Evolutionary conservation across 2,797 vertebrate species (phyloP).

Genomic region (Brachyalestes nurse): DNA sequence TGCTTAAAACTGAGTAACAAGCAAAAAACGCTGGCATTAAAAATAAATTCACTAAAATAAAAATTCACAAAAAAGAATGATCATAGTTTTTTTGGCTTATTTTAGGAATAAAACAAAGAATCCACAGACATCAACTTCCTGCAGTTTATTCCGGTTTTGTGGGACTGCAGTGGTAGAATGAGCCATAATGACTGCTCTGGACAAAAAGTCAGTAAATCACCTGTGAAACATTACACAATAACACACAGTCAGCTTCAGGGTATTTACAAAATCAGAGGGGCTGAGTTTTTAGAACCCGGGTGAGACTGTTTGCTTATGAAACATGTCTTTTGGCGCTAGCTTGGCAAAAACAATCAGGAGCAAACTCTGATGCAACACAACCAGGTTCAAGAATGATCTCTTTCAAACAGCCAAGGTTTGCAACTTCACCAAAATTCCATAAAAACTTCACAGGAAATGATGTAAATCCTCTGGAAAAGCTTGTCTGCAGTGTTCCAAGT

Average conservation of each 20-base stretch:
- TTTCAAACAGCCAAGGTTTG: neutral
- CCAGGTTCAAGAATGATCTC: conserved; percentile 11
- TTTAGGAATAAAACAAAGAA: too few relatives aligned
- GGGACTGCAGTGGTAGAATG: too few relatives aligned
- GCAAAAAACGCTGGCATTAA: too few relatives aligned
- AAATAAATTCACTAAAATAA: too few relatives aligned
- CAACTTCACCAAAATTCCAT: neutral
- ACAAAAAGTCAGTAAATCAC: conserved; percentile 11
- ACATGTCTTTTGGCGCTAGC: conserved; percentile 23
- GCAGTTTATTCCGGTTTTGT: too few relatives aligned
- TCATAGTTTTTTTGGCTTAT: too few relatives aligned
- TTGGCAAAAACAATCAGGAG: conserved; percentile 33
- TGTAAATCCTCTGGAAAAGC: neutral
- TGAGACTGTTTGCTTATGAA: conserved; percentile 31
- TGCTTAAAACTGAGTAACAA: too few relatives aligned
- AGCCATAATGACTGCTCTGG: too few relatives aligned
- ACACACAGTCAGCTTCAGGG: conserved; percentile 7
- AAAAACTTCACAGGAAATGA: neutral
- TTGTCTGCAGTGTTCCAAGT: neutral
- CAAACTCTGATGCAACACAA: conserved; percentile 27
- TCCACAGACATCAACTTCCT: too few relatives aligned
- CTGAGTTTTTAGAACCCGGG: conserved; percentile 11
- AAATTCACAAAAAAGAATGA: too few relatives aligned
- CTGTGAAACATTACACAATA: conserved; percentile 40
- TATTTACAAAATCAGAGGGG: conserved; percentile 30